Conservation (phyloP, 2,888 invertebrate species). For the Cylindroiulus punctatus region DNA sequence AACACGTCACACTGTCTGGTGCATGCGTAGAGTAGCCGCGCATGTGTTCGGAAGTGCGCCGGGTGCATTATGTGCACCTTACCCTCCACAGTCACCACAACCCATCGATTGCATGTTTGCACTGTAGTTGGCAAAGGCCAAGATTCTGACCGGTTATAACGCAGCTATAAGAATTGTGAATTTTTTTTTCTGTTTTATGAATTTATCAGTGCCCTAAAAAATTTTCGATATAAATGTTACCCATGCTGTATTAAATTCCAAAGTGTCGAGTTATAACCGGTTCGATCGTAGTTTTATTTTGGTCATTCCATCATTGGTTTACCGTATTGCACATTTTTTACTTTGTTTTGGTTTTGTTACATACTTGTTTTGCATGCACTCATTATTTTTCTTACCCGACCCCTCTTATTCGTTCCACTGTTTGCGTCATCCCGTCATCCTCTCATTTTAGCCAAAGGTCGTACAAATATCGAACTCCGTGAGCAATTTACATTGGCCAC, state of each 20-base stretch:
- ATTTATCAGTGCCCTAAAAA: too few relatives aligned
- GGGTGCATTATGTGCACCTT: not conserved
- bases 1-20: constrained; percentile 1
- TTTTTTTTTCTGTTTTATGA: too few relatives aligned
- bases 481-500: constrained; percentile 99
- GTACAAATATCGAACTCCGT: constrained; percentile 99
- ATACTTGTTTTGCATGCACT: constrained; percentile 59
- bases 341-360: constrained; percentile 56
- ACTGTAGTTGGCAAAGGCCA: not conserved
- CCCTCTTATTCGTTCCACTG: constrained; percentile 16
- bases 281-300: constrained; percentile 20
- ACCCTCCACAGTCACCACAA: not conserved
- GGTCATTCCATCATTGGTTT: constrained; percentile 4
- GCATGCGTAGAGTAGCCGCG: not conserved
- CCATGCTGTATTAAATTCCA: too few relatives aligned
- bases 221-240: too few relatives aligned
- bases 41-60: not conserved
- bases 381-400: constrained; percentile 59
- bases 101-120: constrained; percentile 3
- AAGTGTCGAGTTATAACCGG: constrained; percentile 10
- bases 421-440: constrained; percentile 48
- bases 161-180: too few relatives aligned
- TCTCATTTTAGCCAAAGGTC: constrained; percentile 87
- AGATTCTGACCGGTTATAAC: constrained; percentile 4
- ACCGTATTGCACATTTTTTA: constrained; percentile 57